phyloP scores from a whole-genome alignment of 2,888 invertebrate species.

The Chrysolina oricalcia region DNA sequence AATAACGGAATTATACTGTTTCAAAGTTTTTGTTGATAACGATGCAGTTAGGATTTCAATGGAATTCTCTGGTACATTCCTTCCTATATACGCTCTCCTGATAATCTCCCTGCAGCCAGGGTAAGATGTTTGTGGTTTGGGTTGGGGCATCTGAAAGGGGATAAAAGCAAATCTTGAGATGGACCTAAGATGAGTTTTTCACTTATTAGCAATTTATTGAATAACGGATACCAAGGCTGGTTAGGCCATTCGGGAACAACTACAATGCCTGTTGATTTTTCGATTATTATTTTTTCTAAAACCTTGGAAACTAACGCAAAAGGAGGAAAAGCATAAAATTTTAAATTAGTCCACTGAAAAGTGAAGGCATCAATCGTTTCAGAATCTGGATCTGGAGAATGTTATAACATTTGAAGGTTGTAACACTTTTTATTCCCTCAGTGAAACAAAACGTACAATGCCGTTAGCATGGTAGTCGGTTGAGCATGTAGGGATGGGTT shows the following conservation, averaged over 20 bases:
- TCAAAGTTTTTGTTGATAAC: neutral
- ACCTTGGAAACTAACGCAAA: slow-evolving; percentile 28
- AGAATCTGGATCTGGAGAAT: slow-evolving; percentile 31
- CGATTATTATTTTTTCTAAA: slow-evolving; percentile 21
- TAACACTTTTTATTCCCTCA: too few species aligned
- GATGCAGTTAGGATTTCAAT: neutral
- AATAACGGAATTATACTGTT: neutral
- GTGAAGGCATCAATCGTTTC: slow-evolving; percentile 32
- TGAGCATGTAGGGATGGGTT: too few species aligned
- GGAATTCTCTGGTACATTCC: slow-evolving; percentile 4
- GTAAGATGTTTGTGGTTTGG: slow-evolving; percentile 13
- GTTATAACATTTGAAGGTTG: too few species aligned
- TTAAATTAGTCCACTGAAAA: slow-evolving; percentile 8
- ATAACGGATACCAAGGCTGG: neutral
- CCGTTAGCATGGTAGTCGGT: too few species aligned
- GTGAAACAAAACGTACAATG: too few species aligned
- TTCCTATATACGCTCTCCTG: slow-evolving; percentile 15
- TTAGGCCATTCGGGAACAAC: slow-evolving; percentile 30
- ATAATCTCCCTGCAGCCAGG: slow-evolving; percentile 29
- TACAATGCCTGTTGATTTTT: slow-evolving; percentile 35
- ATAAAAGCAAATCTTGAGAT: neutral
- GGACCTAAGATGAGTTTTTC: neutral
- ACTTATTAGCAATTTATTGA: neutral
- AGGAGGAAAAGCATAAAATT: slow-evolving; percentile 33
- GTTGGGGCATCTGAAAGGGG: neutral